A percentile compares a stretch with the other conserved stretches of the same genome.
Evolutionary conservation across 2,888 invertebrate species (phyloP).

Genomic region (Leptopilina drosophilae): DNA sequence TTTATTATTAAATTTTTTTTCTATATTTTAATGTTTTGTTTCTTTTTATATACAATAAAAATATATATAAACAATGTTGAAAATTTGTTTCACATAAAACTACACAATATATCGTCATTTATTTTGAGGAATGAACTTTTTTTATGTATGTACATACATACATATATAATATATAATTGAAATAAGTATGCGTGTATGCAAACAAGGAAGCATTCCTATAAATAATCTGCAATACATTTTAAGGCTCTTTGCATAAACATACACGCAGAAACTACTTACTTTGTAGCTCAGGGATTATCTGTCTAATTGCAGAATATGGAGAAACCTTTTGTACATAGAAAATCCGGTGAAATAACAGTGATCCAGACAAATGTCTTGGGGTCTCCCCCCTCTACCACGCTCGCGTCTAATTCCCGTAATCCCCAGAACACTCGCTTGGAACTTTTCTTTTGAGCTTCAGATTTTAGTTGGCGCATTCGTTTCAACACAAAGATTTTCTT

Average conservation of each 20-base stretch:
- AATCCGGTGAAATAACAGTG: constrained; percentile 11
- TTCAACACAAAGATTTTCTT: neutral
- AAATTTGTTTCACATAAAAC: too few species aligned
- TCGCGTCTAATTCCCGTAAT: constrained; percentile 2
- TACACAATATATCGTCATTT: too few species aligned
- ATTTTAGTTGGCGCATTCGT: constrained; percentile 2
- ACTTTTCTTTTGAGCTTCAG: constrained; percentile 5
- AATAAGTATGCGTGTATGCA: neutral
- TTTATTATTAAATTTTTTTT: too few species aligned
- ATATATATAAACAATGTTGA: too few species aligned
- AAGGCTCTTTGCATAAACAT: neutral
- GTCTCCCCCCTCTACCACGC: too few species aligned
- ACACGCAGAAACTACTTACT: constrained; percentile 20
- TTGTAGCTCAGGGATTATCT: constrained; percentile 20
- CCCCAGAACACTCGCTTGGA: neutral
- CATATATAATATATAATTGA: too few species aligned
- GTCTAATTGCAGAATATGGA: constrained; percentile 13
- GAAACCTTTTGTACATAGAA: constrained; percentile 18
- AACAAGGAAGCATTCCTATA: constrained; percentile 2
- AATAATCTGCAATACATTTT: constrained; percentile 3
- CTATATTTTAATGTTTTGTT: too few species aligned
- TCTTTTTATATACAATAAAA: too few species aligned
- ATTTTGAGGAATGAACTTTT: too few species aligned
- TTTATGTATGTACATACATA: too few species aligned
- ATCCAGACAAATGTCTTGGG: constrained; percentile 1